Evolutionary conservation across 2,113 vertebrate genomes (phyloP).

Genomic region (Pseudonaja textilis): DNA sequence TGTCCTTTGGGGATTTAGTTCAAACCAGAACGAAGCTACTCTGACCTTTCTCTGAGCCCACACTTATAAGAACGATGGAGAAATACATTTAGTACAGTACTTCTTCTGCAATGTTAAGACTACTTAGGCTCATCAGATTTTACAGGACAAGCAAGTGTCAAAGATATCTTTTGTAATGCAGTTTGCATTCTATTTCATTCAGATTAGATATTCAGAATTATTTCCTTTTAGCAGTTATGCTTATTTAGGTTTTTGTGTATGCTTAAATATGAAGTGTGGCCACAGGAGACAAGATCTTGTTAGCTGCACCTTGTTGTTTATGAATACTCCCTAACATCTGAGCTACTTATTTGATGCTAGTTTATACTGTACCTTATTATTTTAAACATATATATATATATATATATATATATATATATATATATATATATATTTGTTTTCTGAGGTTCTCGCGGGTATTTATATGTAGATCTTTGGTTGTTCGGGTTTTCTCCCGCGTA

Average conservation of each 20-base stretch:
- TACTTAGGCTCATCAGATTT: neutral
- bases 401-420: no score
- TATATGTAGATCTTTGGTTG: no score
- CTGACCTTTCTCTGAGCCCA: neutral
- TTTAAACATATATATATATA: no score
- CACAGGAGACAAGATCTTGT: neutral
- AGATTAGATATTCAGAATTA: neutral
- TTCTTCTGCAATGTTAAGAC: neutral
- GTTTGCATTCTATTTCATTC: neutral
- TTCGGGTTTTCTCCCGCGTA: no score
- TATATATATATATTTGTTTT: no score
- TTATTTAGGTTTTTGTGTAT: neutral
- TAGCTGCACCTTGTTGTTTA: neutral
- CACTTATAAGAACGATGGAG: neutral
- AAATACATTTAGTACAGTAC: neutral
- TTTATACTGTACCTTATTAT: neutral
- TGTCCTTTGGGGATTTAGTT: neutral
- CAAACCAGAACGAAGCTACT: neutral
- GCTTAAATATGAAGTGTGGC: neutral
- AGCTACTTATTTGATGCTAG: neutral
- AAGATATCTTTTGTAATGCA: neutral
- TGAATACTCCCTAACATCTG: neutral
- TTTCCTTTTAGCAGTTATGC: neutral
- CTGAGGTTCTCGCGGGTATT: no score
- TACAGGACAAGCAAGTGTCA: neutral